phyloP scores from a whole-genome alignment of 2,888 invertebrate species.

The Agriopis marginaria region DNA sequence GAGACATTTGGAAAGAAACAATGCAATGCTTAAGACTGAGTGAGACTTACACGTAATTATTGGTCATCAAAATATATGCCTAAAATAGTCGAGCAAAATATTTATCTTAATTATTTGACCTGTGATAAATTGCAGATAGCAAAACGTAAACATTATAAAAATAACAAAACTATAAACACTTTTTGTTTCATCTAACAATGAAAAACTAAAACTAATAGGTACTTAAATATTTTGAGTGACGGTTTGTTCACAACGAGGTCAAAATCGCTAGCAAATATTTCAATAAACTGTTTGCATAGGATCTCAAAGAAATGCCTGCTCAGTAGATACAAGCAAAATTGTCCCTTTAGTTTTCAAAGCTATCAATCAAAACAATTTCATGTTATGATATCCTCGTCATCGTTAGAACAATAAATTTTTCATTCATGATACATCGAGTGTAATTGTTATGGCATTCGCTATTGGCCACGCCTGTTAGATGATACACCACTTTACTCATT shows the following conservation, averaged over 20 bases:
- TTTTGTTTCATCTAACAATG: too few relatives aligned
- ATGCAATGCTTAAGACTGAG: too few relatives aligned
- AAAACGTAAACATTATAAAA: too few relatives aligned
- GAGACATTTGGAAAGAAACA: too few relatives aligned
- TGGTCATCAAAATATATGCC: not conserved
- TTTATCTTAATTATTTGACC: conserved; percentile 4
- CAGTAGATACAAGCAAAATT: not conserved
- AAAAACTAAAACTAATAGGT: too few relatives aligned
- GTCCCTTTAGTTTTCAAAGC: not conserved
- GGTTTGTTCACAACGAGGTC: too few relatives aligned
- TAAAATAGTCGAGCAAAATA: not conserved
- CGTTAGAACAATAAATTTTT: conserved; percentile 17
- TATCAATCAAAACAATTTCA: conserved; percentile 6
- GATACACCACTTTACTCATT: conserved; percentile 9
- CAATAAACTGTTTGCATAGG: too few relatives aligned
- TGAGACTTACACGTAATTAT: not conserved
- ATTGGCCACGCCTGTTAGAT: conserved; percentile 20
- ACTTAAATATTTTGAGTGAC: too few relatives aligned
- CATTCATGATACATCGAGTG: conserved; percentile 22
- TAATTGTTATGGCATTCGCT: conserved; percentile 24
- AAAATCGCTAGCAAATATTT: too few relatives aligned
- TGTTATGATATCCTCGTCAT: not conserved
- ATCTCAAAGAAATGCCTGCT: too few relatives aligned
- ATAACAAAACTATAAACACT: too few relatives aligned
- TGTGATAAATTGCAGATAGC: not conserved